Base-by-base conservation (phyloP, 2,797 vertebrate species). In the Acanthurus leucopareius region DNA sequence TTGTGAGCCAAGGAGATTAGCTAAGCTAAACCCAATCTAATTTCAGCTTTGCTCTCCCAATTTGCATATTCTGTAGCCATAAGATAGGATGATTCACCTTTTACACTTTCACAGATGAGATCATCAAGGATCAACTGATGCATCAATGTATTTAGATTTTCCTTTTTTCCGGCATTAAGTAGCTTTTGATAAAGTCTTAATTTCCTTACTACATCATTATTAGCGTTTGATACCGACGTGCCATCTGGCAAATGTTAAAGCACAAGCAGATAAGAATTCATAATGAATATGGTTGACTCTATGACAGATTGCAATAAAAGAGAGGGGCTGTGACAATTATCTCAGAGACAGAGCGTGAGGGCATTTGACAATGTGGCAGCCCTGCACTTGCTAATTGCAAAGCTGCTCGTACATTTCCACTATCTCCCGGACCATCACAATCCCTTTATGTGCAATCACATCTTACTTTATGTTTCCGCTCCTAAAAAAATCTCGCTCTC, bases 201-300 rank as follows among this genome's bases (percentile, higher is more conserved):
- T 95, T 94, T 95, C 92, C 92, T 93, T 92, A 93, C 92, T 90
- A 95, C 93, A 95, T 95, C 93, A 95, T 96, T 95, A 95, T 95
- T 95, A 95, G 93, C 94, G 93, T 94, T 94, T 94, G 94, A 96
- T 95, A 93, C 89, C 86, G 69, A 89, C 45, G 84, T 89, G 91
- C 94, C 95, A 96, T 96, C 95, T 95, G 95, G 93, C 93, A 92
- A 92, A 94, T 91, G 93, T 92, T 94, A 91, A 92, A 92, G 92
- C 87, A 86, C 89, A 86, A 83, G 83, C 85, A 94, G 95, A 96
- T 95, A 95, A 95, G 94, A 93, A 94, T 92, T 92, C 91, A 84
- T 95, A 95, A 95, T 96, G 94, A 95, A 93, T 91, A 86, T 83
- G 91, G 89, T 91, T 92, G 92, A 93, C 91, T 95, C 85, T 89